Conservation (phyloP, 2,113 vertebrate species). For the Cinclus cinclus region DNA sequence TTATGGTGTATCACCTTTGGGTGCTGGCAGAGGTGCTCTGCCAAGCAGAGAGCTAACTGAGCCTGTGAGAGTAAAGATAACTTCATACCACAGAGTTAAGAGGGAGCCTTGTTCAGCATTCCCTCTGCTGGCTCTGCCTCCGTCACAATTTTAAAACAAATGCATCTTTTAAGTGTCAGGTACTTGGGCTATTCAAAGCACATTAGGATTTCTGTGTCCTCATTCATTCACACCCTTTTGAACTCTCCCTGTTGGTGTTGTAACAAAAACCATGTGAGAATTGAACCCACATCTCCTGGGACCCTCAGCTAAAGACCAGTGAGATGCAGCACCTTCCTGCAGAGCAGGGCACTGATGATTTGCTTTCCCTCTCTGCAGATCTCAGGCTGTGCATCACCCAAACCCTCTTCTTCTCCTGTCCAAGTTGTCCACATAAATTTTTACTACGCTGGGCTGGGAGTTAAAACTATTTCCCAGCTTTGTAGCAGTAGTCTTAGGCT, state of each 20-base stretch:
- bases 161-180: background rate
- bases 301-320: background rate
- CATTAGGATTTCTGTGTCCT: background rate
- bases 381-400: no score
- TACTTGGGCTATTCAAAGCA: background rate
- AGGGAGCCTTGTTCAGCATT: background rate
- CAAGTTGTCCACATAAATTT: fast-evolving
- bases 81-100: background rate
- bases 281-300: background rate
- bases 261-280: background rate
- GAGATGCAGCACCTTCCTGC: background rate
- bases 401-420: background rate
- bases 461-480: background rate
- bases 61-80: background rate
- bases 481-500: background rate
- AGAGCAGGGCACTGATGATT: background rate
- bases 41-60: background rate
- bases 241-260: background rate
- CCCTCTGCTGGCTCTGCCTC: background rate
- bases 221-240: background rate
- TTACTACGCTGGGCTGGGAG: background rate
- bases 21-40: background rate
- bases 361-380: background rate
- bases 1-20: background rate
- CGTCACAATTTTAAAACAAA: background rate